Evolutionary conservation across 1,140 invertebrate genomes (phyloP), one percentile per base, ranked within the genome.

Genomic region (Vanessa atalanta): DNA sequence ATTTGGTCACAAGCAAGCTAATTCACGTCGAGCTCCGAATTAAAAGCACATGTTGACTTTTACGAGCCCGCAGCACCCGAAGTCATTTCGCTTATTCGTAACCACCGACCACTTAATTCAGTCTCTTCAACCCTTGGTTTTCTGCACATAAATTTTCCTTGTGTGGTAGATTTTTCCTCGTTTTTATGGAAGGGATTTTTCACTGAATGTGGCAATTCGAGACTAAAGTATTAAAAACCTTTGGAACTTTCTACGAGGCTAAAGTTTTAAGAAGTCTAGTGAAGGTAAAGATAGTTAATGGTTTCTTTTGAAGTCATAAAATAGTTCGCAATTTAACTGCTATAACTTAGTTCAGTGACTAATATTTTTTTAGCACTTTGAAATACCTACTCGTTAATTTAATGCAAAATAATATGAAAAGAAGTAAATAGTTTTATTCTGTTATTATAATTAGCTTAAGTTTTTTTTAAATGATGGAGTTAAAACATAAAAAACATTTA

Each of bases 31-130:
- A 64, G 57, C 67, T 37, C 65, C 48, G 65, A 76, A 76, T 71
- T 76, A 71, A 71, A 76, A 60, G 65, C 69, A 70, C 69, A 26
- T 71, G 74, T 76, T 71, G 64, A 76, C 69, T 71, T 71, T 76
- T 71, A 76, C 57, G 65, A 61, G 47, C 13, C 66, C 60, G 60
- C 61, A 65, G 66, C 65, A n/a, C 14, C 60, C 48, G 55, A 61
- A 73, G 66, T 53, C 60, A 67, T 73, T 73, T 51, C 66, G 65
- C 50, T 72, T 66, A 72, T 66, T 43, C 53, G 50, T 16, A 65
- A 57, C 63, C 48, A 60, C 67, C 43, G 50, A 72, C 26, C 72
- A 50, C 66, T 74, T 74, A 68, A 65, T 69, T 65, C 65, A 20
- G 51, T 43, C 70, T 65, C 64, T 66, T 66, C 47, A 61, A 43